Percentiles rank a stretch among this genome's conserved stretches.
Conservation (phyloP, 2,113 vertebrate species). For the Indri indri region DNA sequence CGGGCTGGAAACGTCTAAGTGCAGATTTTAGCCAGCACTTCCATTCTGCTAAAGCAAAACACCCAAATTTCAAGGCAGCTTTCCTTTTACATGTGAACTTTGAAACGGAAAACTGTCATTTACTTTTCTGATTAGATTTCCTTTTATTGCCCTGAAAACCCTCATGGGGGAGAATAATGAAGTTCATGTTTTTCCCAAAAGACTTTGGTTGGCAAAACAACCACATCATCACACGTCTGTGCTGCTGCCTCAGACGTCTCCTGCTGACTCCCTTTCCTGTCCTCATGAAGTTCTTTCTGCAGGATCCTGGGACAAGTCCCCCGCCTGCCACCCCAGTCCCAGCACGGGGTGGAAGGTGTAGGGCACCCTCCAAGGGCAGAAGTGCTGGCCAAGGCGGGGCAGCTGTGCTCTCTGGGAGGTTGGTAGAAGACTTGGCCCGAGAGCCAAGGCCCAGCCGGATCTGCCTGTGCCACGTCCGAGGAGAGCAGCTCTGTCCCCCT, state of each 20-base stretch:
- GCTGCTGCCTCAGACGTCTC: too few species aligned
- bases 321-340: fast-evolving
- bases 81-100: neutral
- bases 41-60: neutral
- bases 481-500: neutral
- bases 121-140: neutral
- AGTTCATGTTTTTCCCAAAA: neutral
- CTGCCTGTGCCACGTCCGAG: neutral
- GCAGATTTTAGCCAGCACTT: neutral
- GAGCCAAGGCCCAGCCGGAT: neutral
- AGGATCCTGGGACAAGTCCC: too few species aligned
- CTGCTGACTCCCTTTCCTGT: neutral
- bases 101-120: neutral
- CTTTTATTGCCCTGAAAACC: neutral
- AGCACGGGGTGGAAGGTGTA: neutral
- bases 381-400: fast-evolving
- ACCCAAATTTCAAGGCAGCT: neutral
- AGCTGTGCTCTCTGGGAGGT: neutral
- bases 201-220: neutral
- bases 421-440: neutral
- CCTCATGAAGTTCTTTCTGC: neutral
- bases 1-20: too few species aligned
- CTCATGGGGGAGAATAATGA: neutral
- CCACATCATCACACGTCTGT: neutral
- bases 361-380: neutral